Evolutionary conservation across 2,888 invertebrate species (phyloP).

Genomic region (Andrena dorsata): DNA sequence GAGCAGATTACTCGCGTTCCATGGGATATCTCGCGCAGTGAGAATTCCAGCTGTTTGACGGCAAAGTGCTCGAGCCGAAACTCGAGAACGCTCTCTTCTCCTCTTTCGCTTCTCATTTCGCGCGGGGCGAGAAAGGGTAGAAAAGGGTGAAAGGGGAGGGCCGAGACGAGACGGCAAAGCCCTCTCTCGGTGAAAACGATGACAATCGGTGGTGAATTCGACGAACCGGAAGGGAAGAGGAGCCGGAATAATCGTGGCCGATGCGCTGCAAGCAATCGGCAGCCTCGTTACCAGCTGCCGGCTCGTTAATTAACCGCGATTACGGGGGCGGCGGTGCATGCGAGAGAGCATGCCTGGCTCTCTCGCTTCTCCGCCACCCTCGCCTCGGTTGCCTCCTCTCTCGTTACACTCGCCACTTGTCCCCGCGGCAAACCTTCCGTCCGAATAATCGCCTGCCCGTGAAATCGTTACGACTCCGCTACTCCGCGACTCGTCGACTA

Average conservation of each 20-base stretch:
- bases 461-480: conserved; percentile 68
- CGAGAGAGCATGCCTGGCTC: conserved; percentile 70
- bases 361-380: conserved; percentile 19
- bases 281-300: conserved; percentile 78
- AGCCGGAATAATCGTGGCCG: conserved; percentile 78
- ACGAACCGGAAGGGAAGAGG: conserved; percentile 74
- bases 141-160: conserved; percentile 27
- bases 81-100: background rate
- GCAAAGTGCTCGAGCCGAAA: background rate
- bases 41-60: conserved; percentile 24
- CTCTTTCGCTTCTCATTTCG: conserved; percentile 7
- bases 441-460: conserved; percentile 58
- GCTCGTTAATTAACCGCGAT: conserved; percentile 82
- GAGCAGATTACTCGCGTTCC: background rate
- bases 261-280: conserved; percentile 78
- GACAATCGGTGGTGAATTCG: conserved; percentile 73
- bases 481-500: conserved; percentile 32
- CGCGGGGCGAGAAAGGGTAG: background rate
- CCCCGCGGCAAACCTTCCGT: conserved; percentile 52
- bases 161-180: conserved; percentile 26
- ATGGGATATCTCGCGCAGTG: background rate
- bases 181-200: conserved; percentile 52
- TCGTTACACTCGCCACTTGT: conserved; percentile 38
- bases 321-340: conserved; percentile 78
- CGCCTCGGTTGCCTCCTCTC: conserved; percentile 1